phyloP scores from a whole-genome alignment of 1,140 invertebrate species.

The Drosophila grimshawi region DNA sequence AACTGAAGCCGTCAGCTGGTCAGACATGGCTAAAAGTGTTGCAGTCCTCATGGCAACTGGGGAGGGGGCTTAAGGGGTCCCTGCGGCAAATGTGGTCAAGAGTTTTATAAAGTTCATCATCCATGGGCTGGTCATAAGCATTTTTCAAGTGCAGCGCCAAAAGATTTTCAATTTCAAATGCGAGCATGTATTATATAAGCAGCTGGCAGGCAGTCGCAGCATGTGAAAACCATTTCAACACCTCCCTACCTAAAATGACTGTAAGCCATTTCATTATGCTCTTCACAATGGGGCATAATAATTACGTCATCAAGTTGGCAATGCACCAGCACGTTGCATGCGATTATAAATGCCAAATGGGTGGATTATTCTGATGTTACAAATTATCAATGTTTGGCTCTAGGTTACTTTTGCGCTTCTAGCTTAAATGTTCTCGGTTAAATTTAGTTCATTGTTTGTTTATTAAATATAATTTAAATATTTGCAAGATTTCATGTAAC shows the following conservation, averaged over 20 bases:
- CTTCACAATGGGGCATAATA: constrained; percentile 13
- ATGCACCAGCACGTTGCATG: not conserved
- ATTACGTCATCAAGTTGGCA: constrained; percentile 17
- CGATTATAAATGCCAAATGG: not conserved
- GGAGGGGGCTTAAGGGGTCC: not conserved
- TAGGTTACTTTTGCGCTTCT: no score
- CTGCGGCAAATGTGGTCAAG: constrained; percentile 79
- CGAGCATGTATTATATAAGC: constrained; percentile 69
- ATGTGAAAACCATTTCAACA: constrained; percentile 57
- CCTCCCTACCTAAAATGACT: not conserved
- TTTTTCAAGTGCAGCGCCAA: constrained; percentile 78
- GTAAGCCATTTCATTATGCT: constrained; percentile 37
- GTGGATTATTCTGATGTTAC: not conserved
- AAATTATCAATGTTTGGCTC: not conserved
- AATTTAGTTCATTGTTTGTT: no score
- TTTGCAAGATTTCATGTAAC: no score
- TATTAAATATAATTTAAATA: no score
- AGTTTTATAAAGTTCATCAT: constrained; percentile 81
- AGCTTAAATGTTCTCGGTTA: no score
- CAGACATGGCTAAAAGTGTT: constrained; percentile 67
- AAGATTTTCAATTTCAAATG: constrained; percentile 81
- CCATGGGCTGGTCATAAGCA: constrained; percentile 68
- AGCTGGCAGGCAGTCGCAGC: constrained; percentile 26
- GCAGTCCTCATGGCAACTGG: not conserved
- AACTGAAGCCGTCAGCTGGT: constrained; percentile 67